These are phyloP conservation scores for Perizoma affinitatum DNA, from an alignment of 2,888 invertebrate genomes.

Conservation along the genomic window DNA sequence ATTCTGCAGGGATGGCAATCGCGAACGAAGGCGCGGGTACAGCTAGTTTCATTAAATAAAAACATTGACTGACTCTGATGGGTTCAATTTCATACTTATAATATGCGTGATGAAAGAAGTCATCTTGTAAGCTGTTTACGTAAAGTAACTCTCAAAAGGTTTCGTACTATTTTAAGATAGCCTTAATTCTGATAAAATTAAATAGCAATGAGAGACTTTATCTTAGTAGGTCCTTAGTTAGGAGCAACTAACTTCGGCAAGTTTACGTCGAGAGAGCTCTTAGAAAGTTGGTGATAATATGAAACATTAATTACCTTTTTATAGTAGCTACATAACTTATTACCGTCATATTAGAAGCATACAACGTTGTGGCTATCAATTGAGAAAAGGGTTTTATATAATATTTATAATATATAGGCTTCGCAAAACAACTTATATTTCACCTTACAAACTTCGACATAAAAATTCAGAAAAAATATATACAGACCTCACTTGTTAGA, in stretches of 20 bases:
- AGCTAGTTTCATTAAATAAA: too few relatives aligned
- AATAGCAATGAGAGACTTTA: conserved; percentile 19
- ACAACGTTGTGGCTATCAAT: too few relatives aligned
- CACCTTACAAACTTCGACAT: too few relatives aligned
- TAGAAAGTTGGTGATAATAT: conserved; percentile 42
- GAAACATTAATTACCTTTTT: conserved; percentile 38
- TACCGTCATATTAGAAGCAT: neutral
- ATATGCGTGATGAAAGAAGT: neutral
- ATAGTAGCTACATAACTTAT: neutral
- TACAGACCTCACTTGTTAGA: too few relatives aligned
- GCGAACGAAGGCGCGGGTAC: too few relatives aligned
- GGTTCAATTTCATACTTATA: too few relatives aligned
- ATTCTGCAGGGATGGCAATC: too few relatives aligned
- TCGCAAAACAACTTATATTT: too few relatives aligned
- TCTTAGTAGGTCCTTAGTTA: conserved; percentile 22
- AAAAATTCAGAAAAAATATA: too few relatives aligned
- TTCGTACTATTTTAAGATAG: conserved; percentile 3
- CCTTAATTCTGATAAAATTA: conserved; percentile 7
- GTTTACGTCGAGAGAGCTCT: conserved; percentile 40
- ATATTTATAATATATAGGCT: too few relatives aligned
- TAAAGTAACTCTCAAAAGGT: conserved; percentile 14
- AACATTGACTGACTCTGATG: too few relatives aligned
- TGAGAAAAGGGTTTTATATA: too few relatives aligned
- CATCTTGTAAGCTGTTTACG: conserved; percentile 12
- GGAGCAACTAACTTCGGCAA: conserved; percentile 39